phyloP scores from a whole-genome alignment of 92 coral and sea anemone species.

The Meandrina meandrites region DNA sequence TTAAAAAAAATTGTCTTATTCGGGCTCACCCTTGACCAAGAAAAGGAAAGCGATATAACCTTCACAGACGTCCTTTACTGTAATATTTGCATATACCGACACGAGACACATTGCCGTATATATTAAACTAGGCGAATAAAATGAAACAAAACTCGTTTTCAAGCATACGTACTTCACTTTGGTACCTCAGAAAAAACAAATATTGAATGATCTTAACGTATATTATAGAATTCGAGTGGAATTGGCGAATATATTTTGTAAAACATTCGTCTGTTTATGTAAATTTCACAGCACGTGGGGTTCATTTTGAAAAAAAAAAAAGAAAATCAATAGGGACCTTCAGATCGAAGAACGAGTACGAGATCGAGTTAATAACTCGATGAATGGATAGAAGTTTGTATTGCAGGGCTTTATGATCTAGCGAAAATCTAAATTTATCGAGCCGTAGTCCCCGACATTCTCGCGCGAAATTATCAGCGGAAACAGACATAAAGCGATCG shows the following conservation, averaged over 20 bases:
- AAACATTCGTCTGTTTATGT: too few species aligned
- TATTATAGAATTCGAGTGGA: background rate
- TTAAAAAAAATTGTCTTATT: too few species aligned
- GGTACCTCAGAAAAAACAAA: background rate
- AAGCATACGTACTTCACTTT: background rate
- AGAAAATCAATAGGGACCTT: too few species aligned
- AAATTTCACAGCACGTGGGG: background rate
- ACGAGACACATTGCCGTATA: too few species aligned
- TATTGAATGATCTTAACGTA: background rate
- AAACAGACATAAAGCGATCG: background rate
- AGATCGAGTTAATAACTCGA: too few species aligned
- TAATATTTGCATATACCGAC: slow-evolving; percentile 1
- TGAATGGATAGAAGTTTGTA: too few species aligned
- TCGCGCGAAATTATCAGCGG: background rate
- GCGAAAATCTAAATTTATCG: background rate
- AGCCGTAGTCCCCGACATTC: background rate
- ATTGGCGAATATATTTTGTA: too few species aligned
- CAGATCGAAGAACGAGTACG: too few species aligned
- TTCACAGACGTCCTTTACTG: too few species aligned
- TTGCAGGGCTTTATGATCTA: background rate
- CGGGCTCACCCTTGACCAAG: too few species aligned
- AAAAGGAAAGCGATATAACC: too few species aligned
- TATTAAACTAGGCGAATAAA: background rate
- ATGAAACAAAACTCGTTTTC: background rate
- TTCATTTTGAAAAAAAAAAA: too few species aligned